Evolutionary conservation across 2,888 invertebrate species (phyloP).

Genomic region (Epistrophella euchroma): DNA sequence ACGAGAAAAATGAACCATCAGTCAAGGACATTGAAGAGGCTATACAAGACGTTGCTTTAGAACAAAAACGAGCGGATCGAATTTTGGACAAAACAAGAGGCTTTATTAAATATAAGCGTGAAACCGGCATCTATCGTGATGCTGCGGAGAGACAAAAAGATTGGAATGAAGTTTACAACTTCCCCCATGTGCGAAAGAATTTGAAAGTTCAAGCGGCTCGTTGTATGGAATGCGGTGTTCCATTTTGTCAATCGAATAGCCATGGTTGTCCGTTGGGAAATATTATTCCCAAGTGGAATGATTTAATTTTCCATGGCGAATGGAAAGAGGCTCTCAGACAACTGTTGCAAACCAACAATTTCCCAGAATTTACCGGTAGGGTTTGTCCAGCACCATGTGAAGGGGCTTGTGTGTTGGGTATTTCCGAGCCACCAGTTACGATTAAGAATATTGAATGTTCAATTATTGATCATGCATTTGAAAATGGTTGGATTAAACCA

Average conservation of each 20-base stretch:
- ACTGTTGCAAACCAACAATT: conserved; percentile 98
- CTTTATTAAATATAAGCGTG: conserved; percentile 98
- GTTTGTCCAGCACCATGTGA: conserved; percentile 99
- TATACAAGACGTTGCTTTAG: conserved; percentile 90
- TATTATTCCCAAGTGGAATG: conserved; percentile 99
- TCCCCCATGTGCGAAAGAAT: conserved; percentile 93
- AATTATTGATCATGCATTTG: conserved; percentile 99
- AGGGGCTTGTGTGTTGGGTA: conserved; percentile 98
- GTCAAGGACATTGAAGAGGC: conserved; percentile 95
- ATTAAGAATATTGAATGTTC: conserved; percentile 99
- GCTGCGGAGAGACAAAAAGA: conserved; percentile 94
- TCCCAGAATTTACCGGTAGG: conserved; percentile 98
- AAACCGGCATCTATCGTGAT: conserved; percentile 93
- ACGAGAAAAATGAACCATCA: conserved; percentile 84
- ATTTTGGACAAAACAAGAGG: conserved; percentile 94
- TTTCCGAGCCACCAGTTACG: conserved; percentile 98
- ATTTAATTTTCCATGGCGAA: conserved; percentile 95
- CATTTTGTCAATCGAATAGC: conserved; percentile 95
- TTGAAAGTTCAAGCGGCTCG: conserved; percentile 95
- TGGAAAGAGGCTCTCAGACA: conserved; percentile 98
- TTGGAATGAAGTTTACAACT: conserved; percentile 98
- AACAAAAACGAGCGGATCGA: conserved; percentile 92
- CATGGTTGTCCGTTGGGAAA: conserved; percentile 99
- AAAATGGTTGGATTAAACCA: conserved; percentile 96
- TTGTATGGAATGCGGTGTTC: conserved; percentile 99